These are phyloP conservation scores for Ips typographus DNA, from an alignment of 1,140 invertebrate genomes.

Conservation along the genomic window DNA sequence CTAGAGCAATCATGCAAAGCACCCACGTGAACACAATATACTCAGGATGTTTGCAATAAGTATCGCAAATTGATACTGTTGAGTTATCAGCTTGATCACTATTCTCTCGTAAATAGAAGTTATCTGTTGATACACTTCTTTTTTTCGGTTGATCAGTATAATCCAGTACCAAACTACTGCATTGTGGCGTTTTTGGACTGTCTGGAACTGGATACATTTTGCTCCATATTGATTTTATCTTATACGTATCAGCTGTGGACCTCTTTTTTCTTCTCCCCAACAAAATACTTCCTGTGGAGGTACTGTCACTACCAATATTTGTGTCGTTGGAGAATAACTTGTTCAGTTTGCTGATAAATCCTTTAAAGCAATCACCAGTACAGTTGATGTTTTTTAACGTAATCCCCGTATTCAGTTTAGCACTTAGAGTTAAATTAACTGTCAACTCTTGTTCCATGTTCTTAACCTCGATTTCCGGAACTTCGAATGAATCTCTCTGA, in stretches of 20 bases:
- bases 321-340: conserved; percentile 24
- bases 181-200: background rate
- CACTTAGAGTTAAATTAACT: conserved; percentile 50
- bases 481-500: conserved; percentile 16
- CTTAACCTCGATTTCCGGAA: conserved; percentile 23
- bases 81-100: background rate
- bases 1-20: conserved; percentile 84
- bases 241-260: background rate
- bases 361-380: conserved; percentile 27
- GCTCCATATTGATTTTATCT: background rate
- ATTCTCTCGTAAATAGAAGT: background rate
- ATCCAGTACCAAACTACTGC: background rate
- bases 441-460: conserved; percentile 44
- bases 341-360: conserved; percentile 15
- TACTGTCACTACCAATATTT: background rate
- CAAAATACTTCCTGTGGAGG: background rate
- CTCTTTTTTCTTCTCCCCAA: background rate
- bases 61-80: background rate
- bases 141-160: too few species aligned
- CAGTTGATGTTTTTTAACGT: conserved; percentile 46
- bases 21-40: conserved; percentile 94
- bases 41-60: conserved; percentile 62
- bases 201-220: background rate
- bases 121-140: background rate
- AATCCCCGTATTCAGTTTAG: conserved; percentile 53